Percentiles rank a stretch among this genome's conserved stretches.
Conservation (phyloP, 2,113 vertebrate genomes). For the Vireo altiloquus region DNA sequence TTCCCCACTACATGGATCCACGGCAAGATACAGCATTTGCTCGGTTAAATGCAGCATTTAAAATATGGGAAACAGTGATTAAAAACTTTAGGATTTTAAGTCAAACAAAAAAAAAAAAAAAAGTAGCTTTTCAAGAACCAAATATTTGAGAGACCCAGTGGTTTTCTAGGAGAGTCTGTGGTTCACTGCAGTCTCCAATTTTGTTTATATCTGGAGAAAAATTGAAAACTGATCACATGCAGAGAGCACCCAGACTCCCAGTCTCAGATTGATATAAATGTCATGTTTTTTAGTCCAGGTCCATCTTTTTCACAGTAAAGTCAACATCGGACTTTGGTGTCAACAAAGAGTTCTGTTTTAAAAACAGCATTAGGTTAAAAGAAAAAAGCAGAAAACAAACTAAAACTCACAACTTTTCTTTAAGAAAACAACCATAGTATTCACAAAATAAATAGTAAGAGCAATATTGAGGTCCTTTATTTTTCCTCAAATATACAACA, state of each 20-base stretch:
- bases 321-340: background rate
- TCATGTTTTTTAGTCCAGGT: rapidly evolving
- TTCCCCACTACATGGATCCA: background rate
- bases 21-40: background rate
- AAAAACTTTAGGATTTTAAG: background rate
- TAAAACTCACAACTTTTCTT: background rate
- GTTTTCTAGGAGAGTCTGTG: background rate
- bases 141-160: background rate
- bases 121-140: background rate
- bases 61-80: background rate
- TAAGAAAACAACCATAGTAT: background rate
- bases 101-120: background rate
- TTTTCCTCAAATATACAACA: background rate
- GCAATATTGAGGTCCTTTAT: background rate
- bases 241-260: background rate
- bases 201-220: background rate
- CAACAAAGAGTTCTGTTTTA: background rate
- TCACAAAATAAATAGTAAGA: background rate
- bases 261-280: background rate
- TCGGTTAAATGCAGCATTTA: background rate
- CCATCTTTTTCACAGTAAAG: background rate
- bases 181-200: background rate
- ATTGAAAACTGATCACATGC: background rate
- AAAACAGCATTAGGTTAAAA: background rate
- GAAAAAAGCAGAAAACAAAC: background rate